Conservation (phyloP, 2,888 invertebrate genomes). For the Agonopterix subpropinquella region DNA sequence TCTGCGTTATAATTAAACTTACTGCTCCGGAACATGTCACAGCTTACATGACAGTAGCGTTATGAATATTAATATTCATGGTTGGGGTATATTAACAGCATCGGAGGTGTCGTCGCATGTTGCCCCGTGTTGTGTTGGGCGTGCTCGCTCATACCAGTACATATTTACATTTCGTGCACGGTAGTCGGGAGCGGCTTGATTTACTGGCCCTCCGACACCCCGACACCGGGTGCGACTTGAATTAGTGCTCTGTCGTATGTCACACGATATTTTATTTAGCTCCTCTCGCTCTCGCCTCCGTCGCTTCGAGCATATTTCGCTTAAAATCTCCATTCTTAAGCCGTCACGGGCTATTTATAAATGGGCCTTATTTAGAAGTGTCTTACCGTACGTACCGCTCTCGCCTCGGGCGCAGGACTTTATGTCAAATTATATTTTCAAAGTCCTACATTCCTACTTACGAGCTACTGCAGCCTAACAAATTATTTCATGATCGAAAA, state of each 20-base stretch:
- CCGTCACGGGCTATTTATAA: slow-evolving; percentile 63
- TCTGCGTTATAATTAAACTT: background rate
- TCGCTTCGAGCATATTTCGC: slow-evolving; percentile 45
- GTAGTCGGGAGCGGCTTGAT: slow-evolving; percentile 65
- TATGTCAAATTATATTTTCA: background rate
- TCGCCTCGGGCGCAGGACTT: background rate
- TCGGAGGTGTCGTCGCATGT: slow-evolving; percentile 46
- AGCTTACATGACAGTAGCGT: slow-evolving; percentile 27
- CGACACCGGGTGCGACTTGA: slow-evolving; percentile 49
- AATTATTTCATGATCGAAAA: no score
- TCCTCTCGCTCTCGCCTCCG: slow-evolving; percentile 29
- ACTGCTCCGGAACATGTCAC: slow-evolving; percentile 6
- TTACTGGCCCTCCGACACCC: slow-evolving; percentile 49
- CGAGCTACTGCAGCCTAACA: background rate
- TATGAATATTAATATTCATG: slow-evolving; percentile 56
- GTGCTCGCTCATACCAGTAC: slow-evolving; percentile 51
- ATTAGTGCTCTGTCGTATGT: slow-evolving; percentile 66
- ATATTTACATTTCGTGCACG: slow-evolving; percentile 59
- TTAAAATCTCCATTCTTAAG: slow-evolving; percentile 46
- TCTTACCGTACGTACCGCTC: slow-evolving; percentile 19
- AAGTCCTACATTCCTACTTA: background rate
- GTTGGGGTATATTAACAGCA: slow-evolving; percentile 45
- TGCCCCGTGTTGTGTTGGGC: slow-evolving; percentile 26
- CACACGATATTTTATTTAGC: slow-evolving; percentile 62
- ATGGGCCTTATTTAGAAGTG: slow-evolving; percentile 54